Percentiles rank a stretch among this genome's conserved stretches.
Evolutionary conservation across 2,888 invertebrate species (phyloP).

Genomic region (Helleia helle): DNA sequence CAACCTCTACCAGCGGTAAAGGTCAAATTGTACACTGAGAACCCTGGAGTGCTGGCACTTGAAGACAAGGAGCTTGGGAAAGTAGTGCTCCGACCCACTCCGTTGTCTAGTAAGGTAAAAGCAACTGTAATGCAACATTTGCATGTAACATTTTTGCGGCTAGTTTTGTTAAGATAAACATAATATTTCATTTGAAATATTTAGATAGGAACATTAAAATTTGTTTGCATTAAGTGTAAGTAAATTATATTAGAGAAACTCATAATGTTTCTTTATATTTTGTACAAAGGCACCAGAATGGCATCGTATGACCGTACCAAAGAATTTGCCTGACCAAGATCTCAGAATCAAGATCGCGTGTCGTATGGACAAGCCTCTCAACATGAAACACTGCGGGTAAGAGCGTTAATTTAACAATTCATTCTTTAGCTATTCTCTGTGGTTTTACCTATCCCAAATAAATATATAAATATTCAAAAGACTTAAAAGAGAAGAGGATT

Average conservation of each 20-base stretch:
- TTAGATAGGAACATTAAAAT: too few species aligned
- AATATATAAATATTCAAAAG: too few species aligned
- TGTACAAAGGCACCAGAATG: slow-evolving; percentile 94
- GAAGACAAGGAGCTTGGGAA: slow-evolving; percentile 99
- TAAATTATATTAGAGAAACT: too few species aligned
- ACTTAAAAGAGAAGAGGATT: too few species aligned
- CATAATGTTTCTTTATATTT: slow-evolving; percentile 12
- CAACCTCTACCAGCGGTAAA: slow-evolving; percentile 98
- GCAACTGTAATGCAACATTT: too few species aligned
- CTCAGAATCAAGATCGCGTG: slow-evolving; percentile 97
- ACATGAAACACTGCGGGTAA: slow-evolving; percentile 99
- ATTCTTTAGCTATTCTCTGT: too few species aligned
- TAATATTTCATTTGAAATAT: too few species aligned
- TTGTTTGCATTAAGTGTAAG: too few species aligned
- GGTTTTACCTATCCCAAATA: too few species aligned
- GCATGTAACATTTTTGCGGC: too few species aligned
- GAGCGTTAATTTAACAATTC: neutral
- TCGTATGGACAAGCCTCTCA: slow-evolving; percentile 98
- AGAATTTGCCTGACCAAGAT: slow-evolving; percentile 96
- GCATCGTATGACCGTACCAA: slow-evolving; percentile 97
- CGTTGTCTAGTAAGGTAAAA: slow-evolving; percentile 86
- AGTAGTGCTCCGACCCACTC: slow-evolving; percentile 90
- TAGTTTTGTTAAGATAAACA: too few species aligned
- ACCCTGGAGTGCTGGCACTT: slow-evolving; percentile 96
- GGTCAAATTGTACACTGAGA: slow-evolving; percentile 98